Percentiles rank a stretch among this genome's conserved stretches.
These are phyloP conservation scores for Tetragnatha versicolor DNA, from an alignment of 1,140 invertebrate species.

Conservation along the genomic window DNA sequence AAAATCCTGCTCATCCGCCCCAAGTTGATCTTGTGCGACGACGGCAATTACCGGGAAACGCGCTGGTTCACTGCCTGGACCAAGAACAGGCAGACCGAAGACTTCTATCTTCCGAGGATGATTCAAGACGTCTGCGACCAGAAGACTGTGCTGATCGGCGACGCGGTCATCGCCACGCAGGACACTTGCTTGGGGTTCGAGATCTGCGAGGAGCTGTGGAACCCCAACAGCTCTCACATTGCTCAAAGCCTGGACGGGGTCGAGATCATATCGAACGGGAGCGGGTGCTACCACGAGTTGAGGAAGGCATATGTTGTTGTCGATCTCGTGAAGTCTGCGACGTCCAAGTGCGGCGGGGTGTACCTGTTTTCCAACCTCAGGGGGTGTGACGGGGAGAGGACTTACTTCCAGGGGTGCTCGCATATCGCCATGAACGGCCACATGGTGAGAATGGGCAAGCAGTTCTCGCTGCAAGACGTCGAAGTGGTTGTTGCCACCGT, in stretches of 20 bases:
- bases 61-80: constrained; percentile 96
- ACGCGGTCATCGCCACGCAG: constrained; percentile 87
- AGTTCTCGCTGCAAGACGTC: constrained; percentile 92
- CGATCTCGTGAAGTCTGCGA: constrained; percentile 89
- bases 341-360: constrained; percentile 86
- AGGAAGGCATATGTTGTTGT: constrained; percentile 89
- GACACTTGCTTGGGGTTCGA: constrained; percentile 97
- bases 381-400: constrained; percentile 94
- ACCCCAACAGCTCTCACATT: constrained; percentile 85
- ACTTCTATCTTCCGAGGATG: constrained; percentile 85
- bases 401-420: constrained; percentile 95
- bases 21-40: constrained; percentile 91
- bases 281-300: constrained; percentile 89
- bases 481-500: constrained; percentile 87
- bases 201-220: constrained; percentile 99
- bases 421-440: constrained; percentile 90
- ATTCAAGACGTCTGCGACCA: constrained; percentile 82
- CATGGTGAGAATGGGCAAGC: constrained; percentile 80
- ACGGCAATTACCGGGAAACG: constrained; percentile 94
- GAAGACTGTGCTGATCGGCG: constrained; percentile 87
- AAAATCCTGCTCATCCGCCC: constrained; percentile 95
- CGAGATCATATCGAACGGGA: constrained; percentile 93
- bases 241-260: constrained; percentile 89
- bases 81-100: constrained; percentile 78
- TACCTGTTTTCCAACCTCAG: constrained; percentile 95